Evolutionary conservation across 2,113 vertebrate species (phyloP), one percentile per base, ranked within the genome.

Genomic region (Ctenomys sociabilis): DNA sequence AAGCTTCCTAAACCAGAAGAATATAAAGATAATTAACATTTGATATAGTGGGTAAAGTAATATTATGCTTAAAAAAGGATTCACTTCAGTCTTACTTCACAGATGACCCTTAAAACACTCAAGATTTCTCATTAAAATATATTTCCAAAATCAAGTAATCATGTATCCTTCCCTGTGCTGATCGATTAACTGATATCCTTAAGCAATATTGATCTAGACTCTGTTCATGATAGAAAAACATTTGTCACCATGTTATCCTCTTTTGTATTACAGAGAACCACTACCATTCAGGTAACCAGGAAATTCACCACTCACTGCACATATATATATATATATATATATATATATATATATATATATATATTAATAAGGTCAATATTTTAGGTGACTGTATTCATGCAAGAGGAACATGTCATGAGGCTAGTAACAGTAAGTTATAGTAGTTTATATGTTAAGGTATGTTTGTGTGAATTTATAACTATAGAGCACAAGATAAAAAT

Each of bases 391-490:
- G 19, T 14, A 83, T 57, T 86, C 8, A 30, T 37, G 5, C 70
- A n/a, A 66, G 22, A 91, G 32, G 49, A 77, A 77, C 72, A 14
- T n/a, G 26, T 22, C 4, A 68, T 12, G 35, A 64, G 9, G 28
- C 52, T 73, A 90, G 28, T 21, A 68, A 37, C 11, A 81, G 28
- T 35, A 63, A 89, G 54, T 24, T 61, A 61, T 43, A n/a, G 24
- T 70, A 45, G 30, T 43, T 40, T 68, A 80, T 70, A 43, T n/a
- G 49, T 85, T 57, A 83, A 40, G 5, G 9, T 66, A 52, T 73
- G 59, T 81, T 88, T 37, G 7, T 37, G 70, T 85, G 12, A 88
- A 94, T 88, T 70, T 94, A 59, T 86, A 91, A 89, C 87, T 77
- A 88, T 78, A 85, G 37, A 81, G 3, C 7, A 75, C 52, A 72